Percentiles rank a stretch among this genome's conserved stretches.
Conservation (phyloP, 2,888 invertebrate species). For the Xylota sylvarum region DNA sequence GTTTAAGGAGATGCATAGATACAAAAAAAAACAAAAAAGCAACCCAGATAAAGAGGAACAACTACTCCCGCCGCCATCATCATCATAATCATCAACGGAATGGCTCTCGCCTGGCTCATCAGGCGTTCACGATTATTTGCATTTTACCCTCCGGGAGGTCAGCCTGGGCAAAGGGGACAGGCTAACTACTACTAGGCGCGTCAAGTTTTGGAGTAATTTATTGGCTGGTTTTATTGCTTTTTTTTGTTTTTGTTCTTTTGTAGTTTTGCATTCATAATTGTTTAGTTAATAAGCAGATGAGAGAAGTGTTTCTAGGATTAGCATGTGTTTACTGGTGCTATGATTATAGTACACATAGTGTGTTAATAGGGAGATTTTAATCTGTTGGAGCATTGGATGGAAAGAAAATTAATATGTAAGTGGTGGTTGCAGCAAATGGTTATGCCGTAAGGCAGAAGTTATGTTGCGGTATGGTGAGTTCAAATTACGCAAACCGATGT, state of each 20-base stretch:
- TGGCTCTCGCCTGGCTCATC: constrained; percentile 51
- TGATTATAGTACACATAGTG: constrained; percentile 35
- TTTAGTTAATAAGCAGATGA: constrained; percentile 43
- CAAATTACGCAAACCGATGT: not conserved
- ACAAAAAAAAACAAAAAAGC: constrained; percentile 41
- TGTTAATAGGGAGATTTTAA: constrained; percentile 46
- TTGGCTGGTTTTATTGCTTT: constrained; percentile 51
- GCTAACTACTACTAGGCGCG: constrained; percentile 44
- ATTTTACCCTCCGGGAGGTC: constrained; percentile 63
- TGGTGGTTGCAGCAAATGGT: not conserved
- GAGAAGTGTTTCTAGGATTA: constrained; percentile 33
- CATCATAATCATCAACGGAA: constrained; percentile 52
- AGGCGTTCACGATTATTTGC: constrained; percentile 73
- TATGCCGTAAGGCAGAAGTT: not conserved
- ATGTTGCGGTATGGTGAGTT: not conserved
- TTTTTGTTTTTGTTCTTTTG: constrained; percentile 6
- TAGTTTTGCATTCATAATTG: constrained; percentile 52
- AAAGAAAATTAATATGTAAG: constrained; percentile 8
- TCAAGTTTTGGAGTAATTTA: constrained; percentile 67
- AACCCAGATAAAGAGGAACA: constrained; percentile 42
- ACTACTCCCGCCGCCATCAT: constrained; percentile 26
- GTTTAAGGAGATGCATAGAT: constrained; percentile 41
- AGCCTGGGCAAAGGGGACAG: constrained; percentile 22
- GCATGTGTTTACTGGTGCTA: constrained; percentile 45
- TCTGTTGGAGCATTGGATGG: not conserved